Evolutionary conservation across 2,797 vertebrate species (phyloP), one percentile per base, ranked within the genome.

Genomic region (Benthosema pterotum): DNA sequence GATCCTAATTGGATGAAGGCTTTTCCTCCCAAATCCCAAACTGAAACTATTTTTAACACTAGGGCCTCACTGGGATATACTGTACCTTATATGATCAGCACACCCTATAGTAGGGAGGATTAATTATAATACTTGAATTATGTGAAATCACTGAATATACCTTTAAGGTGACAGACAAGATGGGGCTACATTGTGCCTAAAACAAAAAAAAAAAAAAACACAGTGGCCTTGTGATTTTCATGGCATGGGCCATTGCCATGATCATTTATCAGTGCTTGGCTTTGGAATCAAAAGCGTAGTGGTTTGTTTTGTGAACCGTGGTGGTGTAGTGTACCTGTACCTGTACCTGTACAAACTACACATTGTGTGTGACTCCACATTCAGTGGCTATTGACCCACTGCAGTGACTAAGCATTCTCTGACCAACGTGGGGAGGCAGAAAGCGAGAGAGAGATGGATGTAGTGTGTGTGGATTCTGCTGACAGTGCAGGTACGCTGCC

Each of bases 351-450:
- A 76, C 18, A 47, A 65, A 52, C 47, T 43, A 51, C 42, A 54
- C 58, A 48, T 71, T 73, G 22, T 59, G 67, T 72, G 57, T 63
- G 75, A 79, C 65, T 68, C 51, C 32, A 56, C 68, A 65, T 82
- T 59, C 73, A 75, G 79, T 57, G 69, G 73, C 64, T 72, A 88
- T 79, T 77, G 83, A 88, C 83, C 84, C 72, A 78, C 69, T 69
- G 78, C 83, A 79, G 68, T 91, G 88, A 92, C 88, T 85, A 89
- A 89, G 86, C 87, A 80, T 76, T 89, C 69, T 79, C 69, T 79
- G 67, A 74, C 67, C 22, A n/a, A 64, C 65, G 1, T 38, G 55
- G 17, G 11, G 57, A 49, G 5, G 58, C 65, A 61, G 56, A 58
- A 52, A 54, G 64, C 22, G 62, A 72, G 72, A 74, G 60, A 86